Conservation (phyloP, 2,888 invertebrate genomes). For the Drosophila suboccidentalis region DNA sequence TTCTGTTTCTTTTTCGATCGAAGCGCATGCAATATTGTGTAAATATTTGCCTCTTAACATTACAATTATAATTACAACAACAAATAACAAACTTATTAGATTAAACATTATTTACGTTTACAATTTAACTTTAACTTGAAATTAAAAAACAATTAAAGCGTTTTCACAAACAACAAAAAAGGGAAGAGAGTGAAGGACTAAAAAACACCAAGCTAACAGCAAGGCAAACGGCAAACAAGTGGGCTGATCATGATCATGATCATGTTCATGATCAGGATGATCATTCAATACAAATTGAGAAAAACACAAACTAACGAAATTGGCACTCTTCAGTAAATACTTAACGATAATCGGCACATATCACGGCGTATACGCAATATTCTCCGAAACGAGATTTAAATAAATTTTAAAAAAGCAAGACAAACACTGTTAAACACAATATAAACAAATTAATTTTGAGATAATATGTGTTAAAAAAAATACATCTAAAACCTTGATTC, state of each 20-base stretch:
- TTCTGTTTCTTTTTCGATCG: slow-evolving; percentile 21
- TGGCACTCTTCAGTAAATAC: slow-evolving; percentile 10
- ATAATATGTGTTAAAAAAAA: background rate
- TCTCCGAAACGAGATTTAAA: slow-evolving; percentile 8
- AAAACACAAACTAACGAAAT: slow-evolving; percentile 6
- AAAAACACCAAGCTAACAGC: slow-evolving; percentile 49
- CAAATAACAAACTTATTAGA: slow-evolving; percentile 50
- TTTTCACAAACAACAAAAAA: slow-evolving; percentile 52
- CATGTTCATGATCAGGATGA: background rate
- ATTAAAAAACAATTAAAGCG: slow-evolving; percentile 1
- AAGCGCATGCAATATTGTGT: slow-evolving; percentile 49
- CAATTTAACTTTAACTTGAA: slow-evolving; percentile 29
- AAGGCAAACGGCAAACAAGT: slow-evolving; percentile 30
- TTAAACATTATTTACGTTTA: slow-evolving; percentile 42
- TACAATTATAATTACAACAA: slow-evolving; percentile 13
- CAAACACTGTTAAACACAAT: background rate
- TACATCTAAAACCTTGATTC: background rate
- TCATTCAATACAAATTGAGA: background rate
- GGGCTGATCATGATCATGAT: slow-evolving; percentile 11
- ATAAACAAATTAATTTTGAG: background rate
- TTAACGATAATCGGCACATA: slow-evolving; percentile 63
- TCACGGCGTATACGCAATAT: slow-evolving; percentile 72
- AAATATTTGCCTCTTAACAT: slow-evolving; percentile 30
- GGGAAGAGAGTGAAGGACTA: slow-evolving; percentile 84
- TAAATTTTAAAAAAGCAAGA: slow-evolving; percentile 2